phyloP scores from a whole-genome alignment of 2,888 invertebrate species.

The Orthosia gothica region DNA sequence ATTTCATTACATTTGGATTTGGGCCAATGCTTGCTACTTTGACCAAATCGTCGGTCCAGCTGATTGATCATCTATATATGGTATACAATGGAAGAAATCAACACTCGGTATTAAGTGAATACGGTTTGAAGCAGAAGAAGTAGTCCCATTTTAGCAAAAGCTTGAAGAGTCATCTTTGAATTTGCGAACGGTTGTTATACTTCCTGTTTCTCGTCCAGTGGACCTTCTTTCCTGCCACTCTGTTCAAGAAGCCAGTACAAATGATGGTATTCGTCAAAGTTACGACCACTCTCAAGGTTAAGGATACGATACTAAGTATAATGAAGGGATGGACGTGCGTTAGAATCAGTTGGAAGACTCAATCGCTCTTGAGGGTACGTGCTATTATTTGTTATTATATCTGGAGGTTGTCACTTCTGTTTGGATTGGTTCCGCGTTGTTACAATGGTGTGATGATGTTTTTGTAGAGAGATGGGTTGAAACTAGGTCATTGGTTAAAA shows the following conservation, averaged over 20 bases:
- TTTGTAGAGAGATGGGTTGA: background rate
- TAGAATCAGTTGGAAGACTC: slow-evolving; percentile 69
- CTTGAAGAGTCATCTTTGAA: too few species aligned
- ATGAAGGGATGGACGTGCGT: slow-evolving; percentile 69
- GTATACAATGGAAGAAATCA: too few species aligned
- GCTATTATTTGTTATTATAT: slow-evolving; percentile 48
- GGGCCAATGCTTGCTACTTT: too few species aligned
- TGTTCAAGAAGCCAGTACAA: slow-evolving; percentile 59
- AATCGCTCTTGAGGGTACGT: slow-evolving; percentile 62
- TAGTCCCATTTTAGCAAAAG: too few species aligned
- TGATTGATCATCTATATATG: too few species aligned
- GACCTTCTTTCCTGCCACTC: background rate
- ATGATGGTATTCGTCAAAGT: slow-evolving; percentile 80
- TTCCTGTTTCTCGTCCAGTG: background rate
- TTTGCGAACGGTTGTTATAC: too few species aligned
- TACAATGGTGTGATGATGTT: background rate
- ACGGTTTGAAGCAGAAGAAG: too few species aligned
- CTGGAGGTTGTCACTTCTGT: slow-evolving; percentile 28
- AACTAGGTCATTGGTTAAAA: background rate
- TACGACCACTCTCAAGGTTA: slow-evolving; percentile 80
- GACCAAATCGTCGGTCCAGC: too few species aligned
- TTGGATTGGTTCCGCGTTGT: slow-evolving; percentile 3
- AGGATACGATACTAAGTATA: slow-evolving; percentile 74
- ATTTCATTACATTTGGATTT: too few species aligned
- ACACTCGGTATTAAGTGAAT: too few species aligned